Evolutionary conservation across 1,140 invertebrate species (phyloP).

Genomic region (Scaptomyza graminum): DNA sequence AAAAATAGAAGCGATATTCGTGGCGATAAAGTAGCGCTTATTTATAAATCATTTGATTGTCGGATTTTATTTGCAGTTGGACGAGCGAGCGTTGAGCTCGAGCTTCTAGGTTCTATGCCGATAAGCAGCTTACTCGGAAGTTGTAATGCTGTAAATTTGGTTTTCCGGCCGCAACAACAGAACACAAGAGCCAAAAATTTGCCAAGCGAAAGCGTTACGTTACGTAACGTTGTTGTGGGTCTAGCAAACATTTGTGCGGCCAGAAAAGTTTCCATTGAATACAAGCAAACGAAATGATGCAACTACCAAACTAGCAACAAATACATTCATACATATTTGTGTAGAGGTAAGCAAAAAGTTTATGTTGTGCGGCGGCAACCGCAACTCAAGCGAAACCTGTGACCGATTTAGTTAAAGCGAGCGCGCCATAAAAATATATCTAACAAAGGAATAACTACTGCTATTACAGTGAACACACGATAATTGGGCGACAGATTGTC

Average conservation of each 20-base stretch:
- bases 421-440: constrained; percentile 26
- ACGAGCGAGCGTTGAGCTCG: constrained; percentile 56
- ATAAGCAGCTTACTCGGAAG: constrained; percentile 80
- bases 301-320: constrained; percentile 9
- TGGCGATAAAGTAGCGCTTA: constrained; percentile 59
- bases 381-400: constrained; percentile 73
- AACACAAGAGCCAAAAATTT: constrained; percentile 26
- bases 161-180: constrained; percentile 77
- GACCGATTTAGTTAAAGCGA: constrained; percentile 62
- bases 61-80: constrained; percentile 73
- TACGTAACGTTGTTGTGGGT: constrained; percentile 1
- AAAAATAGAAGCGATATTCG: constrained; percentile 1
- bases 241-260: constrained; percentile 53
- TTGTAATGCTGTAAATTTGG: constrained; percentile 82
- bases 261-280: constrained; percentile 54
- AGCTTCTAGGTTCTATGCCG: constrained; percentile 72
- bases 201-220: background rate
- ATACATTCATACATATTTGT: constrained; percentile 31
- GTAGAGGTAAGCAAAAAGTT: constrained; percentile 79
- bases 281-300: constrained; percentile 25
- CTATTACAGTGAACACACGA: constrained; percentile 3
- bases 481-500: constrained; percentile 62
- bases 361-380: constrained; percentile 42
- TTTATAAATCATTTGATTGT: constrained; percentile 82
- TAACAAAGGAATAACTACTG: constrained; percentile 4